Conservation (phyloP, 2,113 vertebrate species). For the Bubalus kerabau region DNA sequence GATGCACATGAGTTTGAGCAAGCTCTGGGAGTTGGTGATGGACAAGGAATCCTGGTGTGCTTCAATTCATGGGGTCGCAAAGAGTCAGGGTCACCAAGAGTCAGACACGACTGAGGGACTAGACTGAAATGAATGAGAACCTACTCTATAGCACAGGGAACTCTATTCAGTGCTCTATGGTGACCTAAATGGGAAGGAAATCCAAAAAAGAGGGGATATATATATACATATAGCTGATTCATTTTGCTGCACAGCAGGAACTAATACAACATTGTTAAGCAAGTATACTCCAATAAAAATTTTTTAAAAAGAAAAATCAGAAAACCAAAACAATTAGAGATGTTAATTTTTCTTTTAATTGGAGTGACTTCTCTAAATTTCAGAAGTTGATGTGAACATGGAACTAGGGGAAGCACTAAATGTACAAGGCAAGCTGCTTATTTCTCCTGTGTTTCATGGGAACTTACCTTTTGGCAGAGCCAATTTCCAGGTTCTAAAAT, state of each 20-base stretch:
- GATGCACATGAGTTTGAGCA: neutral
- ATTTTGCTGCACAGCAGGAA: neutral
- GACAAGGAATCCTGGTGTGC: neutral
- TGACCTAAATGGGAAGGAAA: neutral
- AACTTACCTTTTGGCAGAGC: neutral
- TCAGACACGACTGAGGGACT: neutral
- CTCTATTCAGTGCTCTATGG: neutral
- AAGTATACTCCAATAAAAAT: neutral
- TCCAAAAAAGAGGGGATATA: neutral
- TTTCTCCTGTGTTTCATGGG: rapidly evolving
- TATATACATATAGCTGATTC: neutral
- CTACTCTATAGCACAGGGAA: neutral
- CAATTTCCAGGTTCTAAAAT: neutral
- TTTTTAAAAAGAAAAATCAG: neutral
- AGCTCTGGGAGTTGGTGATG: neutral
- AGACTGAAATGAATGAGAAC: neutral
- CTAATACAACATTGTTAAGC: neutral
- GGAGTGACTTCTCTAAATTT: neutral
- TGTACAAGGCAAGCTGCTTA: neutral
- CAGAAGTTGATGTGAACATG: neutral
- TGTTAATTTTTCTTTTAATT: neutral
- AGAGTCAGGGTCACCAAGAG: neutral
- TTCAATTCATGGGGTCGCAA: neutral
- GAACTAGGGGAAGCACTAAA: neutral
- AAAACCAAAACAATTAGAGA: neutral